phyloP scores from a whole-genome alignment of 2,797 vertebrate species.

The Parambassis ranga region DNA sequence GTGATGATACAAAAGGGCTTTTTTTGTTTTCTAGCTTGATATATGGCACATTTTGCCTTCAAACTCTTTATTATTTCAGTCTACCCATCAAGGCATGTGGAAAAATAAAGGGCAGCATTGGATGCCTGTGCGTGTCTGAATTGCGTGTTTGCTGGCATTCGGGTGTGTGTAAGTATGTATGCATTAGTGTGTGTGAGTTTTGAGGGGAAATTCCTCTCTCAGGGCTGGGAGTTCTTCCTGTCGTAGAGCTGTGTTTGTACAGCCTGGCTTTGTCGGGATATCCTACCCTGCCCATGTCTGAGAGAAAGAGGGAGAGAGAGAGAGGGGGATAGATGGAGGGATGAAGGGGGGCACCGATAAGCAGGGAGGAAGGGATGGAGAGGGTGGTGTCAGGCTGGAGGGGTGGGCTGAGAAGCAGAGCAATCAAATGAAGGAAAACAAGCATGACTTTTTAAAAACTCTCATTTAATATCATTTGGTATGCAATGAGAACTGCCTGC shows the following conservation, averaged over 20 bases:
- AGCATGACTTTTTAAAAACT: constrained; percentile 7
- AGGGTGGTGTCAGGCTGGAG: background rate
- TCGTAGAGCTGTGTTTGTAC: constrained; percentile 84
- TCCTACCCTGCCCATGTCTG: constrained; percentile 82
- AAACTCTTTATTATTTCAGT: constrained; percentile 31
- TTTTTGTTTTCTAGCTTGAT: constrained; percentile 41
- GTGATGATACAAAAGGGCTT: constrained; percentile 13
- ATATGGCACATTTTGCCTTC: constrained; percentile 20
- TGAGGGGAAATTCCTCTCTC: constrained; percentile 82
- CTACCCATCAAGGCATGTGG: constrained; percentile 17
- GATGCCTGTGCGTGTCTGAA: constrained; percentile 23
- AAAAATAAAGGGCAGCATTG: constrained; percentile 28
- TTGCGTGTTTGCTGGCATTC: background rate
- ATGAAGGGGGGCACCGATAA: constrained; percentile 26
- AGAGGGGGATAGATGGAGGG: constrained; percentile 25
- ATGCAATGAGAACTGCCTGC: constrained; percentile 15
- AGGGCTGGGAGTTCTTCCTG: constrained; percentile 83
- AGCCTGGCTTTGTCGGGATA: constrained; percentile 85
- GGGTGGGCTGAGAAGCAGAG: constrained; percentile 23
- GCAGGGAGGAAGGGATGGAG: background rate
- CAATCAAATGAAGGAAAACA: constrained; percentile 20
- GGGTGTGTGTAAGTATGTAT: constrained; percentile 3
- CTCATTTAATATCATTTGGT: constrained; percentile 34
- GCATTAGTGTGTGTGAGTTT: constrained; percentile 59
- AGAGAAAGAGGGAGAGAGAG: constrained; percentile 39